Conservation (phyloP, 2,888 invertebrate species). For the Lathronympha strigana region DNA sequence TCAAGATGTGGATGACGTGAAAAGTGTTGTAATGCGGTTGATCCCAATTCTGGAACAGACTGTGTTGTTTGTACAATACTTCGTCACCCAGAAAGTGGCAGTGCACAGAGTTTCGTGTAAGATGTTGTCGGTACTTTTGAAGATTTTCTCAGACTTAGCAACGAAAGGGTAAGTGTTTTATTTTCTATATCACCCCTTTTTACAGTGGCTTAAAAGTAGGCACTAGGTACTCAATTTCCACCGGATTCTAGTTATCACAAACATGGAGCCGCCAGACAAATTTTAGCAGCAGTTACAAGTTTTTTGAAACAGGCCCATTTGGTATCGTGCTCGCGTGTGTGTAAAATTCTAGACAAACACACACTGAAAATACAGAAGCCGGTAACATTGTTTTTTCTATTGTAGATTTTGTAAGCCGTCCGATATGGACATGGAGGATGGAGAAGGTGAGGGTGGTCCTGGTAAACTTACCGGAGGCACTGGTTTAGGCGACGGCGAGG, state of each 20-base stretch:
- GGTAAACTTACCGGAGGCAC: slow-evolving; percentile 88
- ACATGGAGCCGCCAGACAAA: no score
- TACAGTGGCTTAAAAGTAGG: no score
- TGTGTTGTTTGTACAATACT: slow-evolving; percentile 89
- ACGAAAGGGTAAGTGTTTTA: slow-evolving; percentile 83
- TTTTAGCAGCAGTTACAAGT: no score
- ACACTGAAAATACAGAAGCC: no score
- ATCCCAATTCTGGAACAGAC: slow-evolving; percentile 92
- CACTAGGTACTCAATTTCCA: no score
- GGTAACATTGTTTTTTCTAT: slow-evolving; percentile 32
- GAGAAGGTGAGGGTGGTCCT: slow-evolving; percentile 86
- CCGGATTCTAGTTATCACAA: no score
- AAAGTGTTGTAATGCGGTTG: slow-evolving; percentile 72
- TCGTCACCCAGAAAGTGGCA: slow-evolving; percentile 90
- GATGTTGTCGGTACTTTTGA: slow-evolving; percentile 91
- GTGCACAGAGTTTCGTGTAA: slow-evolving; percentile 92
- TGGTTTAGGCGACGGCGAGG: slow-evolving; percentile 96
- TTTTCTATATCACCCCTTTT: no score
- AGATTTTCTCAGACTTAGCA: slow-evolving; percentile 93
- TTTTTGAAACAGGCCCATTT: no score
- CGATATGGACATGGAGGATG: slow-evolving; percentile 90
- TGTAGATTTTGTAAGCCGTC: slow-evolving; percentile 96
- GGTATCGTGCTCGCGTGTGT: no score
- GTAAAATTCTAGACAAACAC: no score
- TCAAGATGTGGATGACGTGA: slow-evolving; percentile 55